Conservation (phyloP, 2,113 vertebrate genomes). For the Colistium nudipinnis region DNA sequence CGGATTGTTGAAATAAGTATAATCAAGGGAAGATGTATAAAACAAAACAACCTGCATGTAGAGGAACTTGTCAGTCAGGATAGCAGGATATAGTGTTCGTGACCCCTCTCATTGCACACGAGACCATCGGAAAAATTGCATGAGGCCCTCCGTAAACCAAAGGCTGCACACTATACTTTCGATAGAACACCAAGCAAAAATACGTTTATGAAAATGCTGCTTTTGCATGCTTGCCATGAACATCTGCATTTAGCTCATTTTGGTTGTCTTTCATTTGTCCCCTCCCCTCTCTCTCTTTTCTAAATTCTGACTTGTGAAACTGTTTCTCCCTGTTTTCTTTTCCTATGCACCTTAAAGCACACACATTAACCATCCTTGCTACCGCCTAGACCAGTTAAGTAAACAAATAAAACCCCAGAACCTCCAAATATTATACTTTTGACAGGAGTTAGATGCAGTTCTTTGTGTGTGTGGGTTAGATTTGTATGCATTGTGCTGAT, state of each 20-base stretch:
- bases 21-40: neutral
- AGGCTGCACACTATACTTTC: slow-evolving; percentile 68
- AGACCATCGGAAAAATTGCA: slow-evolving; percentile 4
- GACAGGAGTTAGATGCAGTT: slow-evolving; percentile 39
- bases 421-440: slow-evolving; percentile 53
- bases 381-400: slow-evolving; percentile 99
- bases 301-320: slow-evolving; percentile 95
- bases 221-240: slow-evolving; percentile 88
- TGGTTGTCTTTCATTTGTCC: slow-evolving; percentile 68
- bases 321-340: slow-evolving; percentile 96
- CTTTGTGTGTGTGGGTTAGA: slow-evolving; percentile 38
- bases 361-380: slow-evolving; percentile 99
- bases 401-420: slow-evolving; percentile 79
- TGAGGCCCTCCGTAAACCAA: slow-evolving; percentile 47
- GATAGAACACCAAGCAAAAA: slow-evolving; percentile 8
- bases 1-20: neutral
- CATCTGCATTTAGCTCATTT: slow-evolving; percentile 93
- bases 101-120: neutral
- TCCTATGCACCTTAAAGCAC: slow-evolving; percentile 95
- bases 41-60: neutral
- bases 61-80: neutral
- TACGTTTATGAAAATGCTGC: slow-evolving; percentile 22
- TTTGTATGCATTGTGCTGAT: slow-evolving; percentile 20
- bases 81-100: neutral
- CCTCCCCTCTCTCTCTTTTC: slow-evolving; percentile 80